Evolutionary conservation across 2,797 vertebrate genomes (phyloP), one percentile per base, ranked within the genome.

Genomic region (Coranthus polyacanthus): DNA sequence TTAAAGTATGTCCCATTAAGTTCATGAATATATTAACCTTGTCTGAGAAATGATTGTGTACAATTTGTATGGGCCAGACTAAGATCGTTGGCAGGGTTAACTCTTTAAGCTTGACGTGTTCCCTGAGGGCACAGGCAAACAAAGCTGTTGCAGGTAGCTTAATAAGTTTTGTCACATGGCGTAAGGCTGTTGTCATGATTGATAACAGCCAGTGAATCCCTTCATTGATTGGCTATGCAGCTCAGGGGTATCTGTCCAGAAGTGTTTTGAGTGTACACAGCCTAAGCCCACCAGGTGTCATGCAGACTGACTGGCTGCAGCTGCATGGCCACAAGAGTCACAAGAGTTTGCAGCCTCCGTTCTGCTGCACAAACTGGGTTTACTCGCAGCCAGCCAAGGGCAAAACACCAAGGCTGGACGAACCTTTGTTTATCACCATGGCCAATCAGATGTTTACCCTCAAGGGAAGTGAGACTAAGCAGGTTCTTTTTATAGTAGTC

Each of bases 101-200:
- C 78, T 75, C 83, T 75, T 78, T 60, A 58, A 79, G 84, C 76
- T 58, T 73, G 59, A 83, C 77, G 60, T 70, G 34, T 85, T 78
- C 60, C 77, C 54, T 45, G 22, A 83, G 83, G 85, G 74, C 49
- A 45, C 45, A 36, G 46, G 69, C 59, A 63, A 54, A 62, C 56
- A 45, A 77, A 69, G 58, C 70, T 68, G 74, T 66, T 74, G 66
- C 72, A 64, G 72, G 74, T 84, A 82, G 72, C 80, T 69, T 88
- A 86, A 89, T 88, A 83, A 43, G 42, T 84, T 88, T 86, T 88
- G 82, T 88, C 84, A 91, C 78, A 79, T 79, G 62, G 68, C 86
- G 89, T 82, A 73, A 87, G 82, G 87, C 87, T 81, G 75, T 87
- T 83, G 79, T 89, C 78, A 49, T 92, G 91, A 93, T 92, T 91